Percentiles rank a stretch among this genome's conserved stretches.
phyloP scores from a whole-genome alignment of 2,113 vertebrate species.

The Eurypyga helias region DNA sequence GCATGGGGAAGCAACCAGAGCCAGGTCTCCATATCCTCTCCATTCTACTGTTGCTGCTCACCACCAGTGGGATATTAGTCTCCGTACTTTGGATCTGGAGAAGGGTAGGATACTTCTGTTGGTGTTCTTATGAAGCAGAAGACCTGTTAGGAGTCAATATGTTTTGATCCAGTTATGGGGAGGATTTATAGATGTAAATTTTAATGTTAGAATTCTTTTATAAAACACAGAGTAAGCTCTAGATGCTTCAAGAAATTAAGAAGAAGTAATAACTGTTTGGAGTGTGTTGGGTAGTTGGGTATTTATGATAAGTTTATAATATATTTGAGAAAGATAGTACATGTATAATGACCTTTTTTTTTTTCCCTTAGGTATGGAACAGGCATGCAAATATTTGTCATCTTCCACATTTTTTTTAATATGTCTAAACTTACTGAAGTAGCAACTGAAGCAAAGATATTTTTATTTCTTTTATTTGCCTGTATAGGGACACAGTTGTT shows the following conservation, averaged over 20 bases:
- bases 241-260: not conserved
- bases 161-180: not conserved
- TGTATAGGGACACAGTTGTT: not conserved
- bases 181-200: not conserved
- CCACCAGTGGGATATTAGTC: not conserved
- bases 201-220: not conserved
- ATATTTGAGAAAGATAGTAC: not conserved
- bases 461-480: not conserved
- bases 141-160: not conserved
- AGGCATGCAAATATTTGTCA: not conserved
- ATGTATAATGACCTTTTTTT: not conserved
- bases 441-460: not conserved
- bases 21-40: not conserved
- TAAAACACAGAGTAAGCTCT: not conserved
- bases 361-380: not conserved
- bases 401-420: not conserved
- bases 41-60: fast-evolving
- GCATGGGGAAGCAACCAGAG: not conserved
- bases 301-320: not conserved
- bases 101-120: not conserved
- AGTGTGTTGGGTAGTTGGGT: not conserved
- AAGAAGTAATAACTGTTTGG: not conserved
- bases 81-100: not conserved
- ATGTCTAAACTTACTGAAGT: not conserved
- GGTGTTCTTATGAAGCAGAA: not conserved